Conservation (phyloP, 2,113 vertebrate genomes). For the Eurystomus gularis region DNA sequence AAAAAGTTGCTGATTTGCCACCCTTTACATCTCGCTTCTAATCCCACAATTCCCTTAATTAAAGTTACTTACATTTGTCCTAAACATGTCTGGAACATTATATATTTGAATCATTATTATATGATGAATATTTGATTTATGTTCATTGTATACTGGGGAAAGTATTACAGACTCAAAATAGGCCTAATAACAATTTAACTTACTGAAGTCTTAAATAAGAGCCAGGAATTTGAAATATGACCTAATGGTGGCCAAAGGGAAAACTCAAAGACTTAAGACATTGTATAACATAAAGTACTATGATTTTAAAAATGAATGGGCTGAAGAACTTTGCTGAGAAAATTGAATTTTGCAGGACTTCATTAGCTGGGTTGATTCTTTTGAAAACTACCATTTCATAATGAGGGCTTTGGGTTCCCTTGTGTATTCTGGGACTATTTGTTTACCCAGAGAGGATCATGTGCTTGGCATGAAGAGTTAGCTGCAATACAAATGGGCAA, state of each 20-base stretch:
- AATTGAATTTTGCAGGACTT: constrained; percentile 18
- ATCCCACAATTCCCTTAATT: background rate
- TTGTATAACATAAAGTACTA: background rate
- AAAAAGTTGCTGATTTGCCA: background rate
- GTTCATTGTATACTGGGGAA: background rate
- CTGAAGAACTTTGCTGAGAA: constrained; percentile 11
- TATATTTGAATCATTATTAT: background rate
- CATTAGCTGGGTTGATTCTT: background rate
- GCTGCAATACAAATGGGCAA: background rate
- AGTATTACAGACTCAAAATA: constrained; percentile 15
- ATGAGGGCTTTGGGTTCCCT: background rate
- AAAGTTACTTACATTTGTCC: background rate
- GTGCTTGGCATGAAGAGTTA: background rate
- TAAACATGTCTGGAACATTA: background rate
- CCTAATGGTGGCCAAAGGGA: constrained; percentile 1
- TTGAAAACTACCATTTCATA: background rate
- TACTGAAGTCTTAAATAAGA: constrained; percentile 4
- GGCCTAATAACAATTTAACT: background rate
- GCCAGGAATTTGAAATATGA: constrained; percentile 39
- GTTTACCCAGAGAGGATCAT: background rate
- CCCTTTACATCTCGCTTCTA: background rate
- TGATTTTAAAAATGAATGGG: constrained; percentile 8
- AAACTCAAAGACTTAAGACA: background rate
- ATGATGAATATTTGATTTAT: constrained; percentile 39
- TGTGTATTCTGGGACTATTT: background rate